A percentile compares a stretch with the other conserved stretches of the same genome.
These are phyloP conservation scores for Trididemnum miniatum DNA, from an alignment of 23 tunicate species.

Conservation along the genomic window DNA sequence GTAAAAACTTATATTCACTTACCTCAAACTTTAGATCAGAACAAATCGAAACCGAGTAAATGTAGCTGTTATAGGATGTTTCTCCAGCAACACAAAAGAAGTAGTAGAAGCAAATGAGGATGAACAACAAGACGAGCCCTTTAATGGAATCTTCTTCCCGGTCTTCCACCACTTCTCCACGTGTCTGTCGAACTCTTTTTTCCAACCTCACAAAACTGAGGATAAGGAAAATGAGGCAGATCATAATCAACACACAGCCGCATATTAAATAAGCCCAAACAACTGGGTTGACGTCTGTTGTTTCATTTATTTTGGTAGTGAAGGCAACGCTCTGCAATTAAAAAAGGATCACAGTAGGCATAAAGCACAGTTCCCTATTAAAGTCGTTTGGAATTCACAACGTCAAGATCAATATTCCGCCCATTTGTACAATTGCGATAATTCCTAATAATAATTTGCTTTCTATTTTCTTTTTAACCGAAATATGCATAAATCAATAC, in stretches of 20 bases:
- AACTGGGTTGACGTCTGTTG: constrained; percentile 34
- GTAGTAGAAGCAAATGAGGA: constrained; percentile 73
- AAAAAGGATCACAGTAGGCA: too few relatives aligned
- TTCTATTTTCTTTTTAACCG: too few relatives aligned
- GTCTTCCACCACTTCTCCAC: constrained; percentile 47
- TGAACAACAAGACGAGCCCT: constrained; percentile 42
- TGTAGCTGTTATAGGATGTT: constrained; percentile 92
- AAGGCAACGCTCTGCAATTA: too few relatives aligned
- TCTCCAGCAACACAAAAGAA: constrained; percentile 96
- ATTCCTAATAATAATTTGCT: too few relatives aligned
- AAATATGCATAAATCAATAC: too few relatives aligned
- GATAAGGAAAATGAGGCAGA: constrained; percentile 44
- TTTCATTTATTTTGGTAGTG: not conserved
- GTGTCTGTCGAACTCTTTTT: constrained; percentile 25
- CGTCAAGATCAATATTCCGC: too few relatives aligned
- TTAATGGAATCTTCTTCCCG: constrained; percentile 58
- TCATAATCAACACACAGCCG: constrained; percentile 55
- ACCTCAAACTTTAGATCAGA: constrained; percentile 73
- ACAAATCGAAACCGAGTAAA: constrained; percentile 92
- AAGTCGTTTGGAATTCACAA: too few relatives aligned
- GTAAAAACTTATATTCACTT: too few relatives aligned
- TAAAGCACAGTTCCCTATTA: too few relatives aligned
- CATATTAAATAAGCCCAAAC: constrained; percentile 93
- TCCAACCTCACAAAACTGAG: constrained; percentile 49
- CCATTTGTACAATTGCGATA: too few relatives aligned